Evolutionary conservation across 23 tunicate species (phyloP).

Genomic region (Diplosoma virens): DNA sequence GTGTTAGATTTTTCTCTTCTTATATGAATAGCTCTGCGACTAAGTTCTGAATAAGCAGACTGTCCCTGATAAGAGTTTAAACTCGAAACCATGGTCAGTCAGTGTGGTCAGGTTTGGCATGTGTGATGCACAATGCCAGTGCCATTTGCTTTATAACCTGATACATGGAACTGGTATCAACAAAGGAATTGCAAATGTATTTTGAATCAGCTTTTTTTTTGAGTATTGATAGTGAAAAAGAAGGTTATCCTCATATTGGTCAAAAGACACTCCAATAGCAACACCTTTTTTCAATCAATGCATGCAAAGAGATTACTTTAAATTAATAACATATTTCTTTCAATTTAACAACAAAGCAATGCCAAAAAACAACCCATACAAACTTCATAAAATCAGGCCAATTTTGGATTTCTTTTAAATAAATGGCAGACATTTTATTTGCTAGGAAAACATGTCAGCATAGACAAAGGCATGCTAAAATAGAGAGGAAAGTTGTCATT

Average conservation of each 20-base stretch:
- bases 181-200: not conserved
- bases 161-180: not conserved
- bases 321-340: not conserved
- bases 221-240: not conserved
- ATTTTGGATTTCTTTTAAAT: not conserved
- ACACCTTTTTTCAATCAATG: not conserved
- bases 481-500: not conserved
- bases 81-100: no score
- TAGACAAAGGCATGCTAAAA: not conserved
- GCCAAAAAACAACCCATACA: not conserved
- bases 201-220: not conserved
- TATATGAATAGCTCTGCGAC: no score
- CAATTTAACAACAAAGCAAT: not conserved
- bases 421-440: not conserved
- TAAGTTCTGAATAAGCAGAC: no score
- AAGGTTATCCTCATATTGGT: not conserved
- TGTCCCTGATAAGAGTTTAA: no score
- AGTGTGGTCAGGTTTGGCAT: no score
- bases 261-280: not conserved
- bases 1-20: no score
- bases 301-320: not conserved
- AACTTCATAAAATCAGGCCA: not conserved
- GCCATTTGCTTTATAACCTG: no score
- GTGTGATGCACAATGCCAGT: no score
- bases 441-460: not conserved